Conservation (phyloP, 2,888 invertebrate species). For the Amiota mariae region DNA sequence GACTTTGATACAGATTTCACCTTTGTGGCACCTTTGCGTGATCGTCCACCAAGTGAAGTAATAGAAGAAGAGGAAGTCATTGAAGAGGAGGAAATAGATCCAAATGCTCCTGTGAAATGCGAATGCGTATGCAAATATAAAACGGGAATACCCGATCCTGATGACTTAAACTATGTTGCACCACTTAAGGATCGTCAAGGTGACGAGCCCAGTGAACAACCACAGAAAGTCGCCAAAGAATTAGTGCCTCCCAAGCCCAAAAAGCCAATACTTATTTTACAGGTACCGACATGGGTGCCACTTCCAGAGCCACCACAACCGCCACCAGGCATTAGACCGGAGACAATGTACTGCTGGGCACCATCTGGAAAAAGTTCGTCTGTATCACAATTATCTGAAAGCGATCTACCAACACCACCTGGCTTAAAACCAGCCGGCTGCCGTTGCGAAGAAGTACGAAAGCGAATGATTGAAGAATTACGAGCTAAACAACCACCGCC, state of each 20-base stretch:
- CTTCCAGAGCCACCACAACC: constrained; percentile 30
- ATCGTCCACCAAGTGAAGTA: constrained; percentile 23
- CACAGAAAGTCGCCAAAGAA: not conserved
- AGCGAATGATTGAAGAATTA: not conserved
- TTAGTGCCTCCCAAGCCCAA: not conserved
- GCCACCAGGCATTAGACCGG: constrained; percentile 44
- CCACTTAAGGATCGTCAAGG: constrained; percentile 39
- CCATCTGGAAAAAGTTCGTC: not conserved
- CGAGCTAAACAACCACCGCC: constrained; percentile 3
- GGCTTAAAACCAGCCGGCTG: not conserved
- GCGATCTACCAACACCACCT: not conserved
- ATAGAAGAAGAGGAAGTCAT: not conserved
- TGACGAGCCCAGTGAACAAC: not conserved
- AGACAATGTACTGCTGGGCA: constrained; percentile 50
- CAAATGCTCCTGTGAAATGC: constrained; percentile 38
- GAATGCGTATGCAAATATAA: constrained; percentile 47
- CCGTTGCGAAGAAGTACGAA: not conserved
- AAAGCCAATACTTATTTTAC: constrained; percentile 16
- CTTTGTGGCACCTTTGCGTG: constrained; percentile 53
- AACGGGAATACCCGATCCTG: constrained; percentile 41
- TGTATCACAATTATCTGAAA: not conserved
- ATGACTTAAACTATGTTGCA: constrained; percentile 50
- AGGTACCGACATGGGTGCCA: constrained; percentile 1
- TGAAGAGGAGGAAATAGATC: constrained; percentile 16
- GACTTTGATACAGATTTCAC: constrained; percentile 56